Conservation (phyloP, 2,113 vertebrate species). For the Calidris pugnax region DNA sequence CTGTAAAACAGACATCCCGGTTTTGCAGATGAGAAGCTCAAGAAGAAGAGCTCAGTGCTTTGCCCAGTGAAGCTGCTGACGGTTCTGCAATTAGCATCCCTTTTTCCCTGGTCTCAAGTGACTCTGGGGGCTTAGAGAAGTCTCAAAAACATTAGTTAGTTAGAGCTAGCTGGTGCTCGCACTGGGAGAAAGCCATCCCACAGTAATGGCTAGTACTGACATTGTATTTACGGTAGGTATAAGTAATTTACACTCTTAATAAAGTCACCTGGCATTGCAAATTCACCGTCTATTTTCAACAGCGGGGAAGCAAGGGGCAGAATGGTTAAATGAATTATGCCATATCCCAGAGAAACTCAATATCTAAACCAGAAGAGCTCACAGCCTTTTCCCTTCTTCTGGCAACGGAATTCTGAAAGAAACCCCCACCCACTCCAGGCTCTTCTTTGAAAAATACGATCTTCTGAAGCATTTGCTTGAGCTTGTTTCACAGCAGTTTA, state of each 20-base stretch:
- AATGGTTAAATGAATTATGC: neutral
- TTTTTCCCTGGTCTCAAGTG: neutral
- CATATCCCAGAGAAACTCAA: neutral
- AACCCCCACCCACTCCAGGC: neutral
- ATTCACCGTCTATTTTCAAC: neutral
- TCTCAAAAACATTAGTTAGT: neutral
- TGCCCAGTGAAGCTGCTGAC: neutral
- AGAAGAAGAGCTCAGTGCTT: neutral
- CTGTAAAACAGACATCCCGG: conserved; percentile 27
- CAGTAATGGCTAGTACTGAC: neutral
- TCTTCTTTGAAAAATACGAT: neutral
- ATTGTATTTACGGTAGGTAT: neutral
- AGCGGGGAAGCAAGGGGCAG: neutral
- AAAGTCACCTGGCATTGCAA: neutral
- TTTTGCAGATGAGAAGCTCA: conserved; percentile 4
- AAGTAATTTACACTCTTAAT: neutral
- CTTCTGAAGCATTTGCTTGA: neutral
- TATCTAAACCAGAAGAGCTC: neutral
- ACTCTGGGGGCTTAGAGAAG: neutral
- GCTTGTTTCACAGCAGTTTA: neutral
- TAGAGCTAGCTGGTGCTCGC: neutral
- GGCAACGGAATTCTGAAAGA: neutral
- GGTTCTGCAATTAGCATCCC: neutral
- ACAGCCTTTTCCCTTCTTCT: neutral
- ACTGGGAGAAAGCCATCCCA: neutral